phyloP scores from a whole-genome alignment of 2,888 invertebrate species.

The Eurois occulta region DNA sequence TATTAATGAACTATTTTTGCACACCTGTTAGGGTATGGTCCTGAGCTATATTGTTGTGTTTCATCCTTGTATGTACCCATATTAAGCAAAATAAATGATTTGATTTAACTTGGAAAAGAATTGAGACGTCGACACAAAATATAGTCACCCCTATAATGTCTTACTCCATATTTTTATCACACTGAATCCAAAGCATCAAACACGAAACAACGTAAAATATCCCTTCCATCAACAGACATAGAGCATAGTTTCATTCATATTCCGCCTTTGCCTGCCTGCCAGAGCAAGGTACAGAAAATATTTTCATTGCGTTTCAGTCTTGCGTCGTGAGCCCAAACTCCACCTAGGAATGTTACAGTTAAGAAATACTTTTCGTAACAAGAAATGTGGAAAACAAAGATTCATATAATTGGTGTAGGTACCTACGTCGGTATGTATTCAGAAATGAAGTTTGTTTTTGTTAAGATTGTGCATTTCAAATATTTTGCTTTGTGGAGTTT shows the following conservation, averaged over 20 bases:
- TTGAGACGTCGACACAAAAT: too few relatives aligned
- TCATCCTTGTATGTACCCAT: too few relatives aligned
- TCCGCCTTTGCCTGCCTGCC: neutral
- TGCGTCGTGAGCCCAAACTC: conserved; percentile 32
- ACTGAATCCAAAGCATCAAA: conserved; percentile 26
- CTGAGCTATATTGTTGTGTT: too few relatives aligned
- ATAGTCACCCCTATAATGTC: neutral
- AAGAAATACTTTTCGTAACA: conserved; percentile 59
- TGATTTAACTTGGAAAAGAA: too few relatives aligned
- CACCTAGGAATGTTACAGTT: conserved; percentile 61
- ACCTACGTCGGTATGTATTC: conserved; percentile 40
- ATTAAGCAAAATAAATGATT: too few relatives aligned
- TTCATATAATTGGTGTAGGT: conserved; percentile 64
- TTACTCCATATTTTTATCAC: conserved; percentile 10
- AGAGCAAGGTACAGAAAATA: conserved; percentile 54
- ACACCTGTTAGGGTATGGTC: too few relatives aligned
- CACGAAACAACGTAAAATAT: conserved; percentile 40
- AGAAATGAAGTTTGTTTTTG: conserved; percentile 49
- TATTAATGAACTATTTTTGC: too few relatives aligned
- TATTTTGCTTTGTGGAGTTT: conserved; percentile 33
- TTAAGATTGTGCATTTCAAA: conserved; percentile 41
- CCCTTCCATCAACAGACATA: conserved; percentile 34
- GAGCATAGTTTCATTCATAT: conserved; percentile 57
- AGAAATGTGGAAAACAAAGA: conserved; percentile 61
- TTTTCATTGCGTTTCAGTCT: conserved; percentile 63